Base-by-base conservation (phyloP, 2,113 vertebrate genomes). In the Oenanthe melanoleuca region DNA sequence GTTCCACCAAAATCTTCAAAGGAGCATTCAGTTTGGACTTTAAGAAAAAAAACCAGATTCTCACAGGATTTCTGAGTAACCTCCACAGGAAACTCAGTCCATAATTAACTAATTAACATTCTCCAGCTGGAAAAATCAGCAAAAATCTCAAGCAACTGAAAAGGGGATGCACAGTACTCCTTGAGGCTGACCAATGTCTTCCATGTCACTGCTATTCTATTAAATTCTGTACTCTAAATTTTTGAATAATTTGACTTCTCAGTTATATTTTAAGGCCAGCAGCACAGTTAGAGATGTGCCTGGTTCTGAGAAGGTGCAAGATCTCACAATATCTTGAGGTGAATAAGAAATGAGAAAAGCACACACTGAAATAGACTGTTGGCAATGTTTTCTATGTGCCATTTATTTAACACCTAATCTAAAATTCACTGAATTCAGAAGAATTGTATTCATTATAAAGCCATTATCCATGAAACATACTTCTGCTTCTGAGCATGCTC, bases 371-470 rank as follows among this genome's bases (percentile, higher is more conserved):
- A 86, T 80, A 71, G 75, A 55, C 71, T 45, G 25, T 84, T 9
- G 4, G 42, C 12, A 40, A 33, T 34, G 29, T 47, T 91, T 93
- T 78, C 80, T 60, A 4, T 16, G 31, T 60, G n/a, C n/a, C 77
- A 56, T 78, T 95, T 72, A 55, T 70, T 94, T 88, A 9, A 6
- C 78, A 80, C 10, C n/a, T 56, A 64, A 88, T 70, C 60, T 69
- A 78, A 89, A 91, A 73, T 17, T n/a, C 56, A 65, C 44, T 37
- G 57, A 73, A 93, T 77, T 92, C 60, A 63, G 42, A 73, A 79
- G 79, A 56, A 90, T 53, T 52, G n/a, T 29, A 53, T 83, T 80
- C 56, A 73, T 88, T 89, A 53, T 84, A 90, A 95, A 91, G n/a
- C 69, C 31, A 49, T 74, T 95, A 65, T 72, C 90, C 37, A 40